phyloP scores from a whole-genome alignment of 2,888 invertebrate species.

The Mechanitis messenoides region DNA sequence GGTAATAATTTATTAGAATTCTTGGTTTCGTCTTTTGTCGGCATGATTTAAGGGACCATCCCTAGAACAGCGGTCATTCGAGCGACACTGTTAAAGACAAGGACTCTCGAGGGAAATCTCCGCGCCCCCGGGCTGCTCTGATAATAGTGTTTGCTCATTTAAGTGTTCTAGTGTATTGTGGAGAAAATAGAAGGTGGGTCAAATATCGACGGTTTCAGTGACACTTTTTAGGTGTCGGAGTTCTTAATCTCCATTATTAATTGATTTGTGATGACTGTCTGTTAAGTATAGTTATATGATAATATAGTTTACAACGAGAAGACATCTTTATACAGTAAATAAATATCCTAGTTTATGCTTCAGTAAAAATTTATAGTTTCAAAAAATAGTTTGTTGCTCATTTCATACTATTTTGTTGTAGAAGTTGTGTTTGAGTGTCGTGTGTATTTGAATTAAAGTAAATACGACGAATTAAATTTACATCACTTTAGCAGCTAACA shows the following conservation, averaged over 20 bases:
- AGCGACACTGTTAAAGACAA: slow-evolving; percentile 68
- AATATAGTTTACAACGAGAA: too few species aligned
- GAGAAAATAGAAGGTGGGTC: background rate
- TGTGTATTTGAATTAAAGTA: slow-evolving; percentile 3
- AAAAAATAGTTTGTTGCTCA: background rate
- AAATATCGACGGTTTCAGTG: background rate
- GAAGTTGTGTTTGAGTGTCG: background rate
- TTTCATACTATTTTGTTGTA: background rate
- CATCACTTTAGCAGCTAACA: background rate
- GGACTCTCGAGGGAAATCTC: slow-evolving; percentile 69
- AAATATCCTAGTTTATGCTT: too few species aligned
- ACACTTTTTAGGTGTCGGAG: background rate
- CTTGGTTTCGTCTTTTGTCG: slow-evolving; percentile 25
- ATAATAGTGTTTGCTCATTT: slow-evolving; percentile 75
- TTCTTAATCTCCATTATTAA: background rate
- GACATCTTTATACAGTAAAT: too few species aligned
- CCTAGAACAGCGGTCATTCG: slow-evolving; percentile 49
- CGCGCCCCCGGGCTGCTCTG: slow-evolving; percentile 54
- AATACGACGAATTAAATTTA: background rate
- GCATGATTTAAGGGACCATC: slow-evolving; percentile 27
- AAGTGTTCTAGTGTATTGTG: slow-evolving; percentile 63
- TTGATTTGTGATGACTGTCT: background rate
- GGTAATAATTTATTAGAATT: slow-evolving; percentile 20
- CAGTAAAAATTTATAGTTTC: too few species aligned
- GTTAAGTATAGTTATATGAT: background rate